phyloP scores from a whole-genome alignment of 1,140 invertebrate genomes.

The Cydia splendana region DNA sequence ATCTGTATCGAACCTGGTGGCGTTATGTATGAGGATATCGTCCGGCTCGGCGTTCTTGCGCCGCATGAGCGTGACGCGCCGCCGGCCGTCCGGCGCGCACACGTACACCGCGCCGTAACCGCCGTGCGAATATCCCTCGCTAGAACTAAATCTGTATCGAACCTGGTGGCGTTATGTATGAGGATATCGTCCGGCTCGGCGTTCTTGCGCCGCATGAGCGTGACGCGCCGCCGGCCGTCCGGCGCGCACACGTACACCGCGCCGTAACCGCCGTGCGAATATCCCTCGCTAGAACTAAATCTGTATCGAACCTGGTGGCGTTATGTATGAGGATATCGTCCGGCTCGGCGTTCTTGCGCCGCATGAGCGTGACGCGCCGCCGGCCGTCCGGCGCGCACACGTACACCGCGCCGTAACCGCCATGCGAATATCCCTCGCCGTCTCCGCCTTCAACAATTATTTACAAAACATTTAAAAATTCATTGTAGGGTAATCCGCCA shows the following conservation, averaged over 20 bases:
- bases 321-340: conserved; percentile 56
- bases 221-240: conserved; percentile 55
- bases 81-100: conserved; percentile 51
- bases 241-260: conserved; percentile 43
- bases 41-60: conserved; percentile 49
- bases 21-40: conserved; percentile 52
- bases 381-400: conserved; percentile 51
- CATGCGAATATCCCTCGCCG: conserved; percentile 1
- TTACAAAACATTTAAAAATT: too few species aligned
- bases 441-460: conserved; percentile 8
- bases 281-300: too few species aligned
- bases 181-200: conserved; percentile 59
- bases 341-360: conserved; percentile 45
- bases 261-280: conserved; percentile 30
- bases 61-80: conserved; percentile 50
- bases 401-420: conserved; percentile 39
- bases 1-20: too few species aligned
- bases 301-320: conserved; percentile 48
- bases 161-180: conserved; percentile 48
- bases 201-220: conserved; percentile 42
- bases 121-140: conserved; percentile 4
- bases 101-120: conserved; percentile 40
- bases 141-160: too few species aligned
- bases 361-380: conserved; percentile 51
- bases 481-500: too few species aligned